phyloP scores from a whole-genome alignment of 2,113 vertebrate species.

The Regulus satrapa region DNA sequence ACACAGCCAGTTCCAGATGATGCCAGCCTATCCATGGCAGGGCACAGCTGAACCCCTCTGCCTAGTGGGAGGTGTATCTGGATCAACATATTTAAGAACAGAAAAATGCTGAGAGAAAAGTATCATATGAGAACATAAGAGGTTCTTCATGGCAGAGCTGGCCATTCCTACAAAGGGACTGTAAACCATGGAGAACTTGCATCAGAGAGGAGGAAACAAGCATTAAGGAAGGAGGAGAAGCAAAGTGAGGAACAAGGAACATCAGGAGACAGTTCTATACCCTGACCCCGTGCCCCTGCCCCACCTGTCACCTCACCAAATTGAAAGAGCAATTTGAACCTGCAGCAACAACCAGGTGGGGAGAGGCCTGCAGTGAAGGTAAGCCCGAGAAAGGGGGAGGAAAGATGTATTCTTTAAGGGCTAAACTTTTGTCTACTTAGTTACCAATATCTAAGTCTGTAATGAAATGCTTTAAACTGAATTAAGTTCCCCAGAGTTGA shows the following conservation, averaged over 20 bases:
- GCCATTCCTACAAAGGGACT: accelerated
- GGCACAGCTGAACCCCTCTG: not conserved
- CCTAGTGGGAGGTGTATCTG: accelerated
- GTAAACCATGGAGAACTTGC: not conserved
- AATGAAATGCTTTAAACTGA: not conserved
- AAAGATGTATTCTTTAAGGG: not conserved
- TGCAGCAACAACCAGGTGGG: accelerated
- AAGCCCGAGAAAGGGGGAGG: not conserved
- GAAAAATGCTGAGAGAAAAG: not conserved
- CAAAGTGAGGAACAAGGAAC: not conserved
- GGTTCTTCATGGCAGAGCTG: not conserved
- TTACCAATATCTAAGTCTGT: not conserved
- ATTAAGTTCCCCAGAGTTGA: not conserved
- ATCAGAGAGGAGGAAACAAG: not conserved
- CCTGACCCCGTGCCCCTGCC: accelerated
- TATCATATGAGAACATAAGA: not conserved
- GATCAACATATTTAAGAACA: not conserved
- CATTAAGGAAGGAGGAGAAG: not conserved
- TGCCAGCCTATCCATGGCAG: not conserved
- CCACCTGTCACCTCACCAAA: accelerated
- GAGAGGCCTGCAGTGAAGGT: not conserved
- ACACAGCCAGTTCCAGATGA: accelerated
- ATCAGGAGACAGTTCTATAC: not conserved
- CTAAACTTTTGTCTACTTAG: not conserved
- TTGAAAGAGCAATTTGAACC: not conserved